phyloP scores from a whole-genome alignment of 1,140 invertebrate genomes.

The Latrodectus geometricus region DNA sequence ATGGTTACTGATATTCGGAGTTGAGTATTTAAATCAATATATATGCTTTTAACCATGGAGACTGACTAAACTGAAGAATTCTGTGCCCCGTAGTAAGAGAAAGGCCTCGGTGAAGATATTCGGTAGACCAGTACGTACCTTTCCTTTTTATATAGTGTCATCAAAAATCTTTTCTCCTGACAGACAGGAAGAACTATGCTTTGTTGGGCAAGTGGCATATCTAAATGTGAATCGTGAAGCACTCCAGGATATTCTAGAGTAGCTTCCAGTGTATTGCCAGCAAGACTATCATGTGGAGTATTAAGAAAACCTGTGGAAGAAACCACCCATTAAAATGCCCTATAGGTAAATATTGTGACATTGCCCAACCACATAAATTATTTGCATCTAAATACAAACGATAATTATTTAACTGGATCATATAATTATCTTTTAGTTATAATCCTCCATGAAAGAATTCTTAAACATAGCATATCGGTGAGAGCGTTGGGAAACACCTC shows the following conservation, averaged over 20 bases:
- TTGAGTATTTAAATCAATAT: slow-evolving; percentile 18
- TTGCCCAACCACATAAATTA: too few species aligned
- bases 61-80: not conserved
- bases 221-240: slow-evolving; percentile 66
- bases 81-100: not conserved
- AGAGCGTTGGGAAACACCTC: not conserved
- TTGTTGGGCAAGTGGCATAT: slow-evolving; percentile 69
- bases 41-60: slow-evolving; percentile 19
- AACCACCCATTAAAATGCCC: not conserved
- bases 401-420: not conserved
- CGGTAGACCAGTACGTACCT: slow-evolving; percentile 72
- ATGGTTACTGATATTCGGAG: too few species aligned
- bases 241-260: slow-evolving; percentile 63
- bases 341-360: not conserved
- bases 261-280: too few species aligned
- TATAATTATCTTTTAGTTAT: too few species aligned
- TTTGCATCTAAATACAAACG: slow-evolving; percentile 4
- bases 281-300: too few species aligned
- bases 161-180: slow-evolving; percentile 49
- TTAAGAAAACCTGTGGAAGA: too few species aligned
- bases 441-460: too few species aligned
- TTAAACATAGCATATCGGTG: not conserved
- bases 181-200: slow-evolving; percentile 10
- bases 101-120: slow-evolving; percentile 66
- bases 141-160: slow-evolving; percentile 47